A percentile compares a stretch with the other conserved stretches of the same genome.
phyloP scores from a whole-genome alignment of 2,888 invertebrate species.

The Epiperipatus broadwayi region DNA sequence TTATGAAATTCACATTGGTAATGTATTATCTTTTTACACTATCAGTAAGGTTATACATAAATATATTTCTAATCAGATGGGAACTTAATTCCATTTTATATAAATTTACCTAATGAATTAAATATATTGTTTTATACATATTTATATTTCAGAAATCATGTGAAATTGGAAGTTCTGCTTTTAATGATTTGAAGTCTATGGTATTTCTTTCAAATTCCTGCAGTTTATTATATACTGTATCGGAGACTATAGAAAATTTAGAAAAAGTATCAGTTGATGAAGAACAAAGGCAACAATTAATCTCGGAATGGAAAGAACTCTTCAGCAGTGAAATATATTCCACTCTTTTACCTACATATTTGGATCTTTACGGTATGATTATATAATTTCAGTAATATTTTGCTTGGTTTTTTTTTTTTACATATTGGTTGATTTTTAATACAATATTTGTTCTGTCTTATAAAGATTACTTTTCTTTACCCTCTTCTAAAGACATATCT shows the following conservation, averaged over 20 bases:
- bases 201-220: slow-evolving; percentile 20
- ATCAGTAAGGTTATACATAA: too few relatives aligned
- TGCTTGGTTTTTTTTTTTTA: not conserved
- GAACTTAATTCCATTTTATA: too few relatives aligned
- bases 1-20: too few relatives aligned
- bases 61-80: too few relatives aligned
- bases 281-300: slow-evolving; percentile 28
- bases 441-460: too few relatives aligned
- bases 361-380: slow-evolving; percentile 24
- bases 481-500: too few relatives aligned
- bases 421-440: slow-evolving; percentile 4
- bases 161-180: slow-evolving; percentile 19
- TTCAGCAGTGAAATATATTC: slow-evolving; percentile 44
- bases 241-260: slow-evolving; percentile 20
- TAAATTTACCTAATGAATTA: too few relatives aligned
- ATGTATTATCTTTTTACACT: too few relatives aligned
- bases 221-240: slow-evolving; percentile 25
- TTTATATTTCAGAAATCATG: too few relatives aligned
- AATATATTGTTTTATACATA: too few relatives aligned
- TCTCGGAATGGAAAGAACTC: slow-evolving; percentile 55
- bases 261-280: slow-evolving; percentile 19
- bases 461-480: too few relatives aligned
- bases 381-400: not conserved
- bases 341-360: slow-evolving; percentile 37
- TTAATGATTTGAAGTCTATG: slow-evolving; percentile 18